Conservation (phyloP, 2,797 vertebrate species). For the Galaxias olidus region DNA sequence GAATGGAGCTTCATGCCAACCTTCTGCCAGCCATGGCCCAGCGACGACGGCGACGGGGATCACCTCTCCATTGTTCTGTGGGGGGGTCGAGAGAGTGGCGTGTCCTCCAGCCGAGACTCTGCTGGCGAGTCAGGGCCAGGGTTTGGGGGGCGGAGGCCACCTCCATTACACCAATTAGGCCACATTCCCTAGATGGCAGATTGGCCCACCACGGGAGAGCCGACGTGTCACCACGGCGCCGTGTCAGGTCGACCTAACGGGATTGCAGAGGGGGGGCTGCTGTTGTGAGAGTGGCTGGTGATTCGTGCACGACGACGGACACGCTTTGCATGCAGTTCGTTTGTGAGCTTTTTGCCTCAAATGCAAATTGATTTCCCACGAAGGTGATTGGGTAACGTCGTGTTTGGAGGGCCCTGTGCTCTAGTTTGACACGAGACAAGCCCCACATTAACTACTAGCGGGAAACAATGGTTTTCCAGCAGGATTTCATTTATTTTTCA, state of each 20-base stretch:
- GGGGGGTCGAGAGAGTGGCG: background rate
- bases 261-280: background rate
- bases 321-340: too few species aligned
- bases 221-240: background rate
- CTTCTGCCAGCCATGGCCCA: too few species aligned
- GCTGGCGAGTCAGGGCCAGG: background rate
- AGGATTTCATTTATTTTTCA: conserved; percentile 6
- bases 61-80: background rate
- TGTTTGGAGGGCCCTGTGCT: too few species aligned
- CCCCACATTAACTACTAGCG: conserved; percentile 23
- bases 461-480: conserved; percentile 5
- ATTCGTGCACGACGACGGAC: too few species aligned
- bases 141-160: conserved; percentile 11
- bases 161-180: conserved; percentile 5
- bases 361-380: too few species aligned
- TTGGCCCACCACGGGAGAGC: conserved; percentile 1
- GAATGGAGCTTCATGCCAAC: too few species aligned
- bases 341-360: too few species aligned
- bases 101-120: background rate
- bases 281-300: too few species aligned
- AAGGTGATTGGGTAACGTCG: too few species aligned
- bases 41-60: too few species aligned
- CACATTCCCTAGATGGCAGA: conserved; percentile 3
- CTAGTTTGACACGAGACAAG: background rate
- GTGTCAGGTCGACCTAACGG: background rate